A percentile compares a stretch with the other conserved stretches of the same genome.
Evolutionary conservation across 2,888 invertebrate species (phyloP).

Genomic region (Julus scandinavius): DNA sequence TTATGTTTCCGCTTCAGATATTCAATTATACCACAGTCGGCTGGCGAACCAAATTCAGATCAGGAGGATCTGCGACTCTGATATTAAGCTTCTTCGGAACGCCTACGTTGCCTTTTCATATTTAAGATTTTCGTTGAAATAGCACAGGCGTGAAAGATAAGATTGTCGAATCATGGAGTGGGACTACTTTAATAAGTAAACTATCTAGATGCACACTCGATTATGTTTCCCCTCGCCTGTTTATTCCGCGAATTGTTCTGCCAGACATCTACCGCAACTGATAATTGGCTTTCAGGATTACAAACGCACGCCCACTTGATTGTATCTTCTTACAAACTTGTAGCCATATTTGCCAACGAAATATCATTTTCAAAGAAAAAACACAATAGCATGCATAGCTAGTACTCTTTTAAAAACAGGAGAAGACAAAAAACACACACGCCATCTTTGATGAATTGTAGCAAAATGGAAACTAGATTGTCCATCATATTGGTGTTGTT

Average conservation of each 20-base stretch:
- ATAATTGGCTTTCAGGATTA: slow-evolving; percentile 21
- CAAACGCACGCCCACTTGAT: neutral
- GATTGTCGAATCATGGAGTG: slow-evolving; percentile 7
- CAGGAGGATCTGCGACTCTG: neutral
- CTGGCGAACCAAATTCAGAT: slow-evolving; percentile 12
- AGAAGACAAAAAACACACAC: neutral
- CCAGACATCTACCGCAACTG: slow-evolving; percentile 27
- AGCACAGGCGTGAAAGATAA: slow-evolving; percentile 27
- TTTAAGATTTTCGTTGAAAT: neutral
- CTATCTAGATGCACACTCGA: slow-evolving; percentile 27
- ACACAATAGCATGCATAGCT: neutral
- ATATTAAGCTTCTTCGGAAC: neutral
- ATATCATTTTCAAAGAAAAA: neutral
- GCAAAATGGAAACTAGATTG: too few relatives aligned
- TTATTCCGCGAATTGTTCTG: slow-evolving; percentile 27
- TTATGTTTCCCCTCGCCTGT: slow-evolving; percentile 20
- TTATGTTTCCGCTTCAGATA: slow-evolving; percentile 33
- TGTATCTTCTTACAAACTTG: neutral
- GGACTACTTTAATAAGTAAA: slow-evolving; percentile 33
- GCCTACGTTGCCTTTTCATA: neutral
- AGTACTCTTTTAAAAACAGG: neutral
- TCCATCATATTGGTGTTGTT: too few relatives aligned
- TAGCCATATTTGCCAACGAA: neutral
- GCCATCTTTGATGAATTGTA: neutral
- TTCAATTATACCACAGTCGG: slow-evolving; percentile 10